phyloP scores from a whole-genome alignment of 2,888 invertebrate species.

The Ctena decussata region DNA sequence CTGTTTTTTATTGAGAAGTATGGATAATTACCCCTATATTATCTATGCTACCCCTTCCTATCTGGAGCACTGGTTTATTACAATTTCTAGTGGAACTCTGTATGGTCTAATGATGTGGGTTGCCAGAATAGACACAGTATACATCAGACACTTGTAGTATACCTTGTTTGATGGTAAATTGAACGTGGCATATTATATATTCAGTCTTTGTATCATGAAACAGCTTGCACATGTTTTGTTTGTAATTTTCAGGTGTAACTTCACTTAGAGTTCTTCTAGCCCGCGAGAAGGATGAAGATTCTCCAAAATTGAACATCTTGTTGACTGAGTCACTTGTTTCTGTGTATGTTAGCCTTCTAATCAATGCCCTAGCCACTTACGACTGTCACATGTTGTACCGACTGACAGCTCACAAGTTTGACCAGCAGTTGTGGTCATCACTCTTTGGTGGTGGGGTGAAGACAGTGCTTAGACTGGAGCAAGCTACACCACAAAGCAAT shows the following conservation, averaged over 20 bases:
- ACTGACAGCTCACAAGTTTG: constrained; percentile 94
- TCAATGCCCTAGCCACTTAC: constrained; percentile 96
- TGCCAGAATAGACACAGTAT: too few relatives aligned
- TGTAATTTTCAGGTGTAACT: constrained; percentile 94
- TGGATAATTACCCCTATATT: too few relatives aligned
- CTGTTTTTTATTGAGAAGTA: too few relatives aligned
- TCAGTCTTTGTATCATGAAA: too few relatives aligned
- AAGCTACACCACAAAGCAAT: constrained; percentile 24
- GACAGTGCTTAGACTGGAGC: constrained; percentile 73
- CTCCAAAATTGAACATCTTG: constrained; percentile 96
- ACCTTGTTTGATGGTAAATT: too few relatives aligned
- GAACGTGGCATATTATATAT: too few relatives aligned
- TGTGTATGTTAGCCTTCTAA: constrained; percentile 96
- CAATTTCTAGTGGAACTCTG: too few relatives aligned
- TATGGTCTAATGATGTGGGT: too few relatives aligned
- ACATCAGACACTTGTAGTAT: too few relatives aligned
- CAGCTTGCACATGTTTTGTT: too few relatives aligned
- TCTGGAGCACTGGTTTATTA: too few relatives aligned
- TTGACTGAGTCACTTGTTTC: constrained; percentile 97
- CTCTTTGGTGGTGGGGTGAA: constrained; percentile 88
- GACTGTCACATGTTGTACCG: constrained; percentile 95
- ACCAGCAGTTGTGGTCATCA: constrained; percentile 91
- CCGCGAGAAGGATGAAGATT: constrained; percentile 97
- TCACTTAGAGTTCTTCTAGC: constrained; percentile 96
- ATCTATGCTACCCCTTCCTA: too few relatives aligned